phyloP scores from a whole-genome alignment of 2,797 vertebrate genomes.

The Huso huso region DNA sequence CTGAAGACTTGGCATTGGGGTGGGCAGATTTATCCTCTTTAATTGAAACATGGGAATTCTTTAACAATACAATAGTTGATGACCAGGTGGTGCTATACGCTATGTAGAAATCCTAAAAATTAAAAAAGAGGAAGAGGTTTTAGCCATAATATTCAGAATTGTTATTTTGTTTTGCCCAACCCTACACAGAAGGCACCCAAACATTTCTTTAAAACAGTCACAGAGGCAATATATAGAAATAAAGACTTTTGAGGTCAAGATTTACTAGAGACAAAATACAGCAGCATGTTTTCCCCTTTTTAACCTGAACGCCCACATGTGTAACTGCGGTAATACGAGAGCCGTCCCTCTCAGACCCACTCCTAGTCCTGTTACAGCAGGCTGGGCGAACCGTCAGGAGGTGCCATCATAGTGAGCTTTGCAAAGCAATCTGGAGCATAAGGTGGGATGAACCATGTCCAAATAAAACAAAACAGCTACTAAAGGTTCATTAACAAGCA shows the following conservation, averaged over 20 bases:
- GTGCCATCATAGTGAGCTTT: no score
- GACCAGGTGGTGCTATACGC: not conserved
- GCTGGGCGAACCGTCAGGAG: no score
- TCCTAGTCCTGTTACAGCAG: no score
- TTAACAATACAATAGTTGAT: not conserved
- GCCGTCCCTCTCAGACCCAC: no score
- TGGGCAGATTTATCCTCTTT: not conserved
- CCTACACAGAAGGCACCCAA: constrained; percentile 1
- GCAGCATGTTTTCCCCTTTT: not conserved
- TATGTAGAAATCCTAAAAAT: not conserved
- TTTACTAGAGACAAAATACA: not conserved
- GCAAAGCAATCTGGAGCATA: no score
- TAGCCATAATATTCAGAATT: not conserved
- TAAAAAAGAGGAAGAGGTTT: not conserved
- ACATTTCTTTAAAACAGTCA: not conserved
- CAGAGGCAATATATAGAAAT: no score
- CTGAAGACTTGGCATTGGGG: no score
- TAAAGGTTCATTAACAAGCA: no score
- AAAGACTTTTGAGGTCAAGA: not conserved
- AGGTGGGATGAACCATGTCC: no score
- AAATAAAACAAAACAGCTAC: no score
- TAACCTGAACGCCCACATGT: not conserved
- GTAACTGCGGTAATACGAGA: no score
- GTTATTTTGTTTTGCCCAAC: not conserved
- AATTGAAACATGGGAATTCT: not conserved